These are phyloP conservation scores for Drosophila sordidapex DNA, from an alignment of 2,888 invertebrate genomes.

Conservation along the genomic window DNA sequence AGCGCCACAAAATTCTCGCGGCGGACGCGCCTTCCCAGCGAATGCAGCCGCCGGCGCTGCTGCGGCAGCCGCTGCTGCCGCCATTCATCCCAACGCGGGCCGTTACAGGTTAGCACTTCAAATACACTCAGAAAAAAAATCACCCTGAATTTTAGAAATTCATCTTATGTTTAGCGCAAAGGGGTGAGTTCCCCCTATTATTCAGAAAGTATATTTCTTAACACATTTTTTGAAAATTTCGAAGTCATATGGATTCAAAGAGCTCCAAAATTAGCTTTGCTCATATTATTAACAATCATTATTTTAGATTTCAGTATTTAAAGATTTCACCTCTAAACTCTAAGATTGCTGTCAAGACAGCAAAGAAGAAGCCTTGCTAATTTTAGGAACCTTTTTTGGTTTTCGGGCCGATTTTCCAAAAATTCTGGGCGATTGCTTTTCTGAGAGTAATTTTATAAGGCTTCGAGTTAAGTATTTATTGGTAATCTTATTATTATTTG, in stretches of 20 bases:
- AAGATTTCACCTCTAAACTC: background rate
- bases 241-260: no score
- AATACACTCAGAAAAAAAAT: background rate
- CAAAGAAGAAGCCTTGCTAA: background rate
- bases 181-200: background rate
- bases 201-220: background rate
- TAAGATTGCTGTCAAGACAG: no score
- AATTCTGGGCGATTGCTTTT: background rate
- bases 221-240: background rate
- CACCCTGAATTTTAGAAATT: background rate
- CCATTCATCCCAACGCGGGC: constrained; percentile 85
- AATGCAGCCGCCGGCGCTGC: constrained; percentile 86
- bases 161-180: background rate
- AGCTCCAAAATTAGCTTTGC: background rate
- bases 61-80: constrained; percentile 83
- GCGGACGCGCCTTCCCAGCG: constrained; percentile 90
- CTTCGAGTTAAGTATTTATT: background rate
- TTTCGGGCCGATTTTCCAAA: background rate
- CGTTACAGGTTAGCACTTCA: constrained; percentile 82
- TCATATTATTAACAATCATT: background rate
- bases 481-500: background rate
- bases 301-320: background rate
- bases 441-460: background rate
- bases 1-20: constrained; percentile 90
- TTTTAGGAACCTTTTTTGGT: background rate